Percentiles rank a stretch among this genome's conserved stretches.
phyloP scores from a whole-genome alignment of 2,888 invertebrate genomes.

The Adelognathus sp. region DNA sequence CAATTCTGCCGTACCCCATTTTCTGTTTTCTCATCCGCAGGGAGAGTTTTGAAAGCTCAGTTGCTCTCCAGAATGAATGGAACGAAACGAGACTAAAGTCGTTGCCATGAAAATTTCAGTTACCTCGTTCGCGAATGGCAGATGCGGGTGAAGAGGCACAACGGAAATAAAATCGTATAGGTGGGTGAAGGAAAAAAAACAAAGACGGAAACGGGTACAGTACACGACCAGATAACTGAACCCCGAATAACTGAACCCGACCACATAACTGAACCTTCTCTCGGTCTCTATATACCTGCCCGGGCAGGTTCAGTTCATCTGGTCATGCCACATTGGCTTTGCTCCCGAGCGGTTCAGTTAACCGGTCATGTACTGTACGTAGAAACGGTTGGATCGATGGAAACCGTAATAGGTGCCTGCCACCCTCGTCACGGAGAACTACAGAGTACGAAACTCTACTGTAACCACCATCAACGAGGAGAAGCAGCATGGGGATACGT shows the following conservation, averaged over 20 bases:
- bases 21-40: neutral
- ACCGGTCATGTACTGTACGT: too few relatives aligned
- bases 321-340: too few relatives aligned
- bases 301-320: too few relatives aligned
- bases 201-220: slow-evolving; percentile 7
- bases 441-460: slow-evolving; percentile 57
- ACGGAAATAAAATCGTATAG: slow-evolving; percentile 56
- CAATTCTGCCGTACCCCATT: too few relatives aligned
- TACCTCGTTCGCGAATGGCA: slow-evolving; percentile 3
- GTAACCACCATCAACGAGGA: slow-evolving; percentile 11
- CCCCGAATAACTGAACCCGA: too few relatives aligned
- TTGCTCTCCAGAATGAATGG: neutral
- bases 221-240: too few relatives aligned
- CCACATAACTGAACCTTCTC: too few relatives aligned
- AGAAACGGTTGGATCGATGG: slow-evolving; percentile 52
- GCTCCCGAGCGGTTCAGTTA: too few relatives aligned
- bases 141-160: slow-evolving; percentile 51
- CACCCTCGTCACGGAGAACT: slow-evolving; percentile 50
- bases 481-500: neutral
- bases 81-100: slow-evolving; percentile 12
- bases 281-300: too few relatives aligned
- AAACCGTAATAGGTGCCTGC: slow-evolving; percentile 55
- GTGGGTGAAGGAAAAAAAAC: slow-evolving; percentile 44
- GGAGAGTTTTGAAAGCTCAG: neutral
- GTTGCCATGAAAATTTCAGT: slow-evolving; percentile 44